Conservation (phyloP, 2,888 invertebrate genomes). For the Epiblema foenella region DNA sequence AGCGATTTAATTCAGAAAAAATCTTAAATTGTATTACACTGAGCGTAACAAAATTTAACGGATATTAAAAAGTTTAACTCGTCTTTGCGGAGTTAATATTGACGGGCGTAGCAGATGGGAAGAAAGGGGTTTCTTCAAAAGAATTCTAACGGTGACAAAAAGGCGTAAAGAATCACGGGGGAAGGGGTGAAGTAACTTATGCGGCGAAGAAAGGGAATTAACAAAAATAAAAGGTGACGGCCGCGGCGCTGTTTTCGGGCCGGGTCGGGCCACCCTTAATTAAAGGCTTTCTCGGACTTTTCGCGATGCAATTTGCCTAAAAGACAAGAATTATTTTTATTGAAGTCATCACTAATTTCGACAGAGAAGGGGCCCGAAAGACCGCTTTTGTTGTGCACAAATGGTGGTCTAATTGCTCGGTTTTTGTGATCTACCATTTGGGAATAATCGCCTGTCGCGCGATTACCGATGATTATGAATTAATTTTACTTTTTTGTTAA, state of each 20-base stretch:
- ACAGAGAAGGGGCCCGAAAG: slow-evolving; percentile 66
- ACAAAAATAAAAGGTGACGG: slow-evolving; percentile 85
- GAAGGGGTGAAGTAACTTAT: slow-evolving; percentile 82
- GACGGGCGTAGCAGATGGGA: slow-evolving; percentile 84
- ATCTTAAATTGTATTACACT: slow-evolving; percentile 74
- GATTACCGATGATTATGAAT: slow-evolving; percentile 62
- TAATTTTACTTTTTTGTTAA: slow-evolving; percentile 29
- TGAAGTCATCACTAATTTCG: slow-evolving; percentile 85
- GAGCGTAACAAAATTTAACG: slow-evolving; percentile 83
- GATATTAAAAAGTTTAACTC: slow-evolving; percentile 85
- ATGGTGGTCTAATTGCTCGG: slow-evolving; percentile 81
- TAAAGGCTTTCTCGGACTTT: slow-evolving; percentile 84
- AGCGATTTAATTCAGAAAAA: slow-evolving; percentile 51
- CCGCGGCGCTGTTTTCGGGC: slow-evolving; percentile 79
- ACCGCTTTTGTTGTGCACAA: slow-evolving; percentile 77
- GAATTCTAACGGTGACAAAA: slow-evolving; percentile 84
- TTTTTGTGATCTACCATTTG: slow-evolving; percentile 57
- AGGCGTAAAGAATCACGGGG: slow-evolving; percentile 83
- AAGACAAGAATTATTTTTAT: slow-evolving; percentile 86
- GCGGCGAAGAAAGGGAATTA: slow-evolving; percentile 84
- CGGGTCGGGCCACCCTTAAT: slow-evolving; percentile 79
- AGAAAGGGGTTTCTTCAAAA: slow-evolving; percentile 81
- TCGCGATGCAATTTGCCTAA: slow-evolving; percentile 85
- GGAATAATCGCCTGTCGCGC: slow-evolving; percentile 63
- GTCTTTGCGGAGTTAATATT: slow-evolving; percentile 81